A percentile compares a stretch with the other conserved stretches of the same genome.
These are phyloP conservation scores for Nannoperca australis DNA, from an alignment of 2,797 vertebrate species.

Conservation along the genomic window DNA sequence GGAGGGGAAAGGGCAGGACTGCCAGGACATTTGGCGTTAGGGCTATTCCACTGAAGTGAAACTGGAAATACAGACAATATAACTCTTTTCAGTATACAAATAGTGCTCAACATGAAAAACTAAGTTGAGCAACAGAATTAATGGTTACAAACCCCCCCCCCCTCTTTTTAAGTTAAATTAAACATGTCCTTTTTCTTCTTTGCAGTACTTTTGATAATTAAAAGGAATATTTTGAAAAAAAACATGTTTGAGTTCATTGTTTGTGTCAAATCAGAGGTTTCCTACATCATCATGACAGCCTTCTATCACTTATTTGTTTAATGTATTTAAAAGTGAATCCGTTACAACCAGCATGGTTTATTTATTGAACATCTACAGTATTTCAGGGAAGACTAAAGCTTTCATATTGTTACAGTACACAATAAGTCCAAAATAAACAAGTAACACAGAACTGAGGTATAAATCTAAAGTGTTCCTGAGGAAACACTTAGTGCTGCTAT, in stretches of 20 bases:
- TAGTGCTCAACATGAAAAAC: not conserved
- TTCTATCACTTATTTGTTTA: not conserved
- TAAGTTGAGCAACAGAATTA: not conserved
- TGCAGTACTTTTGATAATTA: constrained; percentile 1
- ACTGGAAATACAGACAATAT: constrained; percentile 8
- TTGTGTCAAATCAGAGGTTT: not conserved
- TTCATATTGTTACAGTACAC: not conserved
- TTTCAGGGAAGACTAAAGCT: not conserved
- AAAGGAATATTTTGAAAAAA: not conserved
- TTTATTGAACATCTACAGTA: constrained; percentile 21
- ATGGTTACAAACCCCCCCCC: not conserved
- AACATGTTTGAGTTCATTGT: not conserved
- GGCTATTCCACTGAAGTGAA: constrained; percentile 10
- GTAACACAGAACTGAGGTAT: constrained; percentile 3
- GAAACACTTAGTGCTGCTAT: constrained; percentile 13
- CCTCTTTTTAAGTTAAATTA: not conserved
- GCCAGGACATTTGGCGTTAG: not conserved
- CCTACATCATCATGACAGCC: not conserved
- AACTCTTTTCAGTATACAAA: not conserved
- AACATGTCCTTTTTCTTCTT: not conserved
- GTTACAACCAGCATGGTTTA: constrained; percentile 15
- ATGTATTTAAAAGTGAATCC: constrained; percentile 10
- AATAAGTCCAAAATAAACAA: constrained; percentile 10
- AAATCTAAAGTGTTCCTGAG: not conserved
- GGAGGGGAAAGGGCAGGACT: constrained; percentile 29